A percentile compares a stretch with the other conserved stretches of the same genome.
These are phyloP conservation scores for Eidolon dupreanum DNA, from an alignment of 2,797 vertebrate genomes.

Conservation along the genomic window DNA sequence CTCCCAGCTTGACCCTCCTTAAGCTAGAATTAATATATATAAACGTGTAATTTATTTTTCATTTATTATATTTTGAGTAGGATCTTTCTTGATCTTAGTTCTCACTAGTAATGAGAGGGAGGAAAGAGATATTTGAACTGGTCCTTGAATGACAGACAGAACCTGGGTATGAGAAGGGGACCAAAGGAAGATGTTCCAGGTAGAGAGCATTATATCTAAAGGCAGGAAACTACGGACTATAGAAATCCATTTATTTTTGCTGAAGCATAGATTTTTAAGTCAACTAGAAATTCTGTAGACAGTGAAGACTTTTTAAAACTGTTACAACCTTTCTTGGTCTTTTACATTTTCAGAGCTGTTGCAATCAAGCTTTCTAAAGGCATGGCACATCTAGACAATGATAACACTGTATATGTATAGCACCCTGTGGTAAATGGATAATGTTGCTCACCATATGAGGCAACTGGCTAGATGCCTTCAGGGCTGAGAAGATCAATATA, in stretches of 20 bases:
- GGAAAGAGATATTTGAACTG: not conserved
- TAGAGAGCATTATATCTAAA: not conserved
- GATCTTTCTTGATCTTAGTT: conserved; percentile 37
- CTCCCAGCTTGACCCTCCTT: not conserved
- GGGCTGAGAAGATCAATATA: not conserved
- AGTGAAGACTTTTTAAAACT: not conserved
- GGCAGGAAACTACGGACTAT: not conserved
- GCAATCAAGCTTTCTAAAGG: conserved; percentile 14
- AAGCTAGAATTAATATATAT: conserved; percentile 29
- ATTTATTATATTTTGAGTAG: conserved; percentile 47
- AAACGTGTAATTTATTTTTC: not conserved
- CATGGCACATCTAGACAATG: not conserved
- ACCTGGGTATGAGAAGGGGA: not conserved
- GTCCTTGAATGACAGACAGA: not conserved
- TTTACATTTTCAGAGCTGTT: conserved; percentile 33
- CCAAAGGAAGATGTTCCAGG: not conserved
- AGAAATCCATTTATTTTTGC: conserved; percentile 12
- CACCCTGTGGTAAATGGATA: not conserved
- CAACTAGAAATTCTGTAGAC: not conserved
- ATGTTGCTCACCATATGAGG: not conserved
- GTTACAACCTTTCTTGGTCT: not conserved
- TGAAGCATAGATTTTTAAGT: conserved; percentile 27
- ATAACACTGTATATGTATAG: not conserved
- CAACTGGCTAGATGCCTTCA: not conserved
- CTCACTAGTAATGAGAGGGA: not conserved